Evolutionary conservation across 2,113 vertebrate species (phyloP).

Genomic region (Xenopus laevis): DNA sequence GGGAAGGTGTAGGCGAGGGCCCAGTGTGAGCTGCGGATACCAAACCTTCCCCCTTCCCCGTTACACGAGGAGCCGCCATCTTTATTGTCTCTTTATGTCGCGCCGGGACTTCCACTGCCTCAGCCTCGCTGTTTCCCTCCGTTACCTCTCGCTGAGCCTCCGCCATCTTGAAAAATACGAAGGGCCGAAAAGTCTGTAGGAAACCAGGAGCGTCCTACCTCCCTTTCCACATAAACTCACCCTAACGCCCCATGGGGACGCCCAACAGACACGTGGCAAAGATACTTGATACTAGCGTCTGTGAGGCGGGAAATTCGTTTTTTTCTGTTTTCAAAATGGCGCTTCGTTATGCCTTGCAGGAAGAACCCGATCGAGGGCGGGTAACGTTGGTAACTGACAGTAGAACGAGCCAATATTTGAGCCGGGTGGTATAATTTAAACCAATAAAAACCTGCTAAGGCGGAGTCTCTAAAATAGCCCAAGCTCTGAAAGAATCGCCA

Average conservation of each 20-base stretch:
- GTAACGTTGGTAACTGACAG: not conserved
- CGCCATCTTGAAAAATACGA: conserved; percentile 58
- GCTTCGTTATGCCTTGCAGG: not conserved
- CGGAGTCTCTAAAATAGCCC: no score
- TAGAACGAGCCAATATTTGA: not conserved
- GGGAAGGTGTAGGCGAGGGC: conserved; percentile 14
- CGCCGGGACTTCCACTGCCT: conserved; percentile 45
- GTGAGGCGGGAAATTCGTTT: not conserved
- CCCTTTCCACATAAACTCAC: conserved; percentile 22
- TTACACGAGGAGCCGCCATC: conserved; percentile 46
- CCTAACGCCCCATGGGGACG: not conserved
- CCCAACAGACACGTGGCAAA: conserved; percentile 2
- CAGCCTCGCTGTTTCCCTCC: conserved; percentile 51
- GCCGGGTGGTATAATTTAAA: not conserved
- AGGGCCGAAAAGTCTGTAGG: no score
- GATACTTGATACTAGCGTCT: no score
- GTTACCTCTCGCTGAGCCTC: conserved; percentile 59
- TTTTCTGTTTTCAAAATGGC: conserved; percentile 11
- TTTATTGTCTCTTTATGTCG: conserved; percentile 43
- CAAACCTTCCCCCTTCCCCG: conserved; percentile 48
- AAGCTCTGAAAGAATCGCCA: no score
- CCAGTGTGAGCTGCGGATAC: conserved; percentile 9
- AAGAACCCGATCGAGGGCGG: not conserved
- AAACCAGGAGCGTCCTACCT: conserved; percentile 17
- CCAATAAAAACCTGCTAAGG: no score